Evolutionary conservation across 2,113 vertebrate species (phyloP), one percentile per base, ranked within the genome.

Genomic region (Pseudopodoces humilis): DNA sequence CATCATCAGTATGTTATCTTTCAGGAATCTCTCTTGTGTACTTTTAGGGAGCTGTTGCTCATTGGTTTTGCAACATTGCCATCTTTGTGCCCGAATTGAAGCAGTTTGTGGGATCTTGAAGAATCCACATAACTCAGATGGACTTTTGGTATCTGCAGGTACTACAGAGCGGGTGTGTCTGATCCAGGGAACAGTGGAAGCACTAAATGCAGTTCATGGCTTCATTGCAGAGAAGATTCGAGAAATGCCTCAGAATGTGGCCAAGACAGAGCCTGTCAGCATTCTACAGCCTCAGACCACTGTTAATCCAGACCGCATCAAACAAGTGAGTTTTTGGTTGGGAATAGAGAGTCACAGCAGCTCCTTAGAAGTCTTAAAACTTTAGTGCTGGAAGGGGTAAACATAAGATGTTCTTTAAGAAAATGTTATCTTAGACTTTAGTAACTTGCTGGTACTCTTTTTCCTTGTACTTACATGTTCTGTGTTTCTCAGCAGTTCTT

Each of bases 171-270:
- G 99, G 47, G 99, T 99, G 94, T 99, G 99, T 98, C 98, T 99
- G 98, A 99, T 99, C 98, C 99, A 99, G 98, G 99, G 99, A 97
- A 99, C 99, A 77, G 99, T 99, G 37, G 99, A 99, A 98, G 99
- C 99, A 69, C 98, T 99, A 94, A 99, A 99, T 97, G 99, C 99
- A 53, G 99, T 99, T 95, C 99, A 99, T 98, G 99, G 99, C 98
- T 99, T 99, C 97, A 99, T 99, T 86, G 99, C 99, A 39, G 99
- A 99, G 98, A 99, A 99, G 97, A 99, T 99, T 95, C 99, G 99
- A 28, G 99, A 99, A 98, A 99, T 99, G 99, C 99, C 99, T 94
- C 99, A 99, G 97, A 99, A 99, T 86, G 99, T 99, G 97, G 99
- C 99, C 97, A 99, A 99, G 98, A 99, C 99, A 39, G 99, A 99